Percentiles rank a stretch among this genome's conserved stretches.
These are phyloP conservation scores for Cyphomyrus plagiostoma DNA, from an alignment of 2,113 vertebrate genomes.

Conservation along the genomic window DNA sequence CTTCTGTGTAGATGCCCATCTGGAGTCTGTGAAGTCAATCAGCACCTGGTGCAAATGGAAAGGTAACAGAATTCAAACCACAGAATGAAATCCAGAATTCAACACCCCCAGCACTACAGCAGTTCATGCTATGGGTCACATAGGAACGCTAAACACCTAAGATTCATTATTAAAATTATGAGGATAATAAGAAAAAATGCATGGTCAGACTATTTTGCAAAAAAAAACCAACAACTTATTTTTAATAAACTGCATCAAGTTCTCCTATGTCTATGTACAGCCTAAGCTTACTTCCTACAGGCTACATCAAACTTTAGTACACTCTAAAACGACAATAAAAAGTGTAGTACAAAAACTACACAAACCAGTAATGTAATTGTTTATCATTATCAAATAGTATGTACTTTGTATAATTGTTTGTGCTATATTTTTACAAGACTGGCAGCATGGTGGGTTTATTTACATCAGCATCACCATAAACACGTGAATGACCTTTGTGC, in stretches of 20 bases:
- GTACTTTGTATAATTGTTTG: neutral
- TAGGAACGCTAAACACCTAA: neutral
- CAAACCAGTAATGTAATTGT: too few relatives aligned
- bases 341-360: too few relatives aligned
- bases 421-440: neutral
- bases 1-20: constrained; percentile 30
- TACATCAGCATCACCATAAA: neutral
- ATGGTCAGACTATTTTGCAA: neutral
- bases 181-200: neutral
- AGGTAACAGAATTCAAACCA: neutral
- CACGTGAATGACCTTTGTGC: neutral
- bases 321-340: too few relatives aligned
- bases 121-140: neutral
- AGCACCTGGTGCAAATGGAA: constrained; percentile 33
- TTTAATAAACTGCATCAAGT: neutral
- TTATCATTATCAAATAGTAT: neutral
- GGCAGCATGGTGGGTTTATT: neutral
- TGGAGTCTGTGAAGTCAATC: constrained; percentile 44
- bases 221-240: neutral
- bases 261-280: neutral
- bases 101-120: neutral
- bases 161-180: neutral
- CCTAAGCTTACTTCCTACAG: neutral
- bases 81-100: neutral
- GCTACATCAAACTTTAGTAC: too few relatives aligned